A percentile compares a stretch with the other conserved stretches of the same genome.
These are phyloP conservation scores for Chelon auratus DNA, from an alignment of 2,797 vertebrate genomes.

Conservation along the genomic window DNA sequence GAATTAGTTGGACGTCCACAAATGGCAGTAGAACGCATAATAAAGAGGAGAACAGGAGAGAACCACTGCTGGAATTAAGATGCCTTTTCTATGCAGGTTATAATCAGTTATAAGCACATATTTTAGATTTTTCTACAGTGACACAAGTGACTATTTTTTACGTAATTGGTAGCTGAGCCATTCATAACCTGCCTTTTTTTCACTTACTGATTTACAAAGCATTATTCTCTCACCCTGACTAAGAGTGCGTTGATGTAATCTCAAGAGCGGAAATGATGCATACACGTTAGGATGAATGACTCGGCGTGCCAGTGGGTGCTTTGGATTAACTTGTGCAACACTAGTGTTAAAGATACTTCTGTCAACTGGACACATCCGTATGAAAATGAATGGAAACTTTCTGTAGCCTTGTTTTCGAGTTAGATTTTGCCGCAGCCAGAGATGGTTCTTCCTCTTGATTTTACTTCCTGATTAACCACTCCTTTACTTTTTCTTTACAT, in stretches of 20 bases:
- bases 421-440: neutral
- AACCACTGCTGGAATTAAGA: slow-evolving; percentile 28
- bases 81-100: slow-evolving; percentile 8
- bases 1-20: slow-evolving; percentile 34
- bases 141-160: neutral
- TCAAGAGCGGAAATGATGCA: slow-evolving; percentile 16
- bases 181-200: neutral
- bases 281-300: neutral
- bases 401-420: neutral
- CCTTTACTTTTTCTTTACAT: neutral
- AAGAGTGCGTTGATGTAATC: slow-evolving; percentile 47
- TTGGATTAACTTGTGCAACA: slow-evolving; percentile 30
- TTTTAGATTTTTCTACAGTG: slow-evolving; percentile 16
- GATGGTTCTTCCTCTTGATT: neutral
- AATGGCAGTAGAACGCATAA: slow-evolving; percentile 47
- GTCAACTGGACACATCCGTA: neutral
- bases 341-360: slow-evolving; percentile 14
- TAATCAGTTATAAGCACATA: slow-evolving; percentile 3
- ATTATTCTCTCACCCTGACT: slow-evolving; percentile 12
- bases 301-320: neutral
- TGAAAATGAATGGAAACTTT: neutral
- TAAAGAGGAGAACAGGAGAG: slow-evolving; percentile 37
- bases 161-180: slow-evolving; percentile 4
- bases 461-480: neutral
- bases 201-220: neutral